A percentile compares a stretch with the other conserved stretches of the same genome.
Conservation (phyloP, 2,113 vertebrate species). For the Polypterus senegalus region DNA sequence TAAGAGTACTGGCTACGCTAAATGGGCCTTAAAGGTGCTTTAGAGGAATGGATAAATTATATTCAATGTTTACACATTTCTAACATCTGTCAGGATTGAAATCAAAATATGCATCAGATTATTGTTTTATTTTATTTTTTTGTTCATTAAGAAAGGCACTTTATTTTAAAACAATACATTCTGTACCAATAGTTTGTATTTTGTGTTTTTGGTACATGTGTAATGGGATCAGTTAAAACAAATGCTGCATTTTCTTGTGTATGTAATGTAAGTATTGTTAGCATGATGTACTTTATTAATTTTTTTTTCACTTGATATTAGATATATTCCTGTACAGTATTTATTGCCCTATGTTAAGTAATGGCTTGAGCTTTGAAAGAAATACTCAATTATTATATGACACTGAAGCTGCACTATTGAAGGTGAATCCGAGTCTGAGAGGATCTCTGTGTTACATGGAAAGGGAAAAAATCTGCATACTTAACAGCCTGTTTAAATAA, state of each 20-base stretch:
- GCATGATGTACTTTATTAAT: conserved; percentile 29
- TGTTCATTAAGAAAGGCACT: conserved; percentile 41
- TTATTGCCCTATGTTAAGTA: conserved; percentile 43
- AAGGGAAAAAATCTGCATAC: too few species aligned
- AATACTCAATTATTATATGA: conserved; percentile 19
- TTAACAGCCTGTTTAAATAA: too few species aligned
- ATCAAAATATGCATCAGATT: conserved; percentile 11
- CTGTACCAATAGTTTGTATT: conserved; percentile 26
- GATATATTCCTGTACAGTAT: conserved; percentile 62
- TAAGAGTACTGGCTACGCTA: too few species aligned
- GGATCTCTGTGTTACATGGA: too few species aligned
- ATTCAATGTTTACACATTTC: conserved; percentile 21
- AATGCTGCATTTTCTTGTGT: conserved; percentile 35
- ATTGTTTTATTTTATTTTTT: conserved; percentile 16
- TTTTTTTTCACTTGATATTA: conserved; percentile 40
- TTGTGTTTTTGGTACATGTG: conserved; percentile 26
- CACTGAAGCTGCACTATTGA: conserved; percentile 40
- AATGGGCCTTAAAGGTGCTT: too few species aligned
- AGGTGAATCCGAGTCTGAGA: conserved; percentile 6
- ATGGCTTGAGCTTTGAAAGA: conserved; percentile 23
- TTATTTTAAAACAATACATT: conserved; percentile 40
- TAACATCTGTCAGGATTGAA: conserved; percentile 41
- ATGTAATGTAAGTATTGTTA: conserved; percentile 30
- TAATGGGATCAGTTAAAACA: conserved; percentile 31
- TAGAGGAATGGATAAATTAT: too few species aligned